Base-by-base conservation (phyloP, 92 coral and sea anemone species). In the Meandrina meandrites region DNA sequence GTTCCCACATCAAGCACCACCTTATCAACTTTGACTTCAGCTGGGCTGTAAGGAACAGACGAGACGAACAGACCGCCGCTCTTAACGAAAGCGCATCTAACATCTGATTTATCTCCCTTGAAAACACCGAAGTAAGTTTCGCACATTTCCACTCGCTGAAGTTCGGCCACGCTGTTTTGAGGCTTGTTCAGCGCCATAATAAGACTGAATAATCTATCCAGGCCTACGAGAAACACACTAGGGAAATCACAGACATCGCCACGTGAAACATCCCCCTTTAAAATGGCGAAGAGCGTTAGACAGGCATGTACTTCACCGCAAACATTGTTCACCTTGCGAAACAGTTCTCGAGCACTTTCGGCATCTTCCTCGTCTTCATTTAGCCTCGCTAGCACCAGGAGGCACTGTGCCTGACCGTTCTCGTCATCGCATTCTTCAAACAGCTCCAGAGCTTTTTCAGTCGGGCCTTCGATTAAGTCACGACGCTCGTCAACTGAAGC, bases 81-180 rank as follows among this genome's bases (percentile, higher is more conserved):
- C 66, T 82, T 88, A 15, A 86, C 79, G 47, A 88, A 91, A n/a
- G 88, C 89, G 79, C 79, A 88, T 54, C 91, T 87, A 42, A 75
- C 79, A 22, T 85, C 87, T 4, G 91, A 35, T 28, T 92, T 88
- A 24, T 90, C 93, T 5, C 88, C 91, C 19, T 85, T 75, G 70
- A 79, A 53, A 50, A 94, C 88, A 51, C 97, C 97, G 64, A 88
- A 92, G 88, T 89, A 90, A 42, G 37, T 40, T 89, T 94, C 93
- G 79, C 97, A 94, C 89, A 85, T 87, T 76, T 86, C 90, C 10
- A 94, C 88, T 5, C 78, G 81, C 77, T 84, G 89, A 74, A 77
- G 91, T 53, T 94, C 94, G 54, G 84, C 87, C 62, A 86, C 92
- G 40, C 78, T 89, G 42, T 62, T 88, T 21, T 78, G 89, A 19